Evolutionary conservation across 1,140 invertebrate genomes (phyloP).

Genomic region (Cherax quadricarinatus): DNA sequence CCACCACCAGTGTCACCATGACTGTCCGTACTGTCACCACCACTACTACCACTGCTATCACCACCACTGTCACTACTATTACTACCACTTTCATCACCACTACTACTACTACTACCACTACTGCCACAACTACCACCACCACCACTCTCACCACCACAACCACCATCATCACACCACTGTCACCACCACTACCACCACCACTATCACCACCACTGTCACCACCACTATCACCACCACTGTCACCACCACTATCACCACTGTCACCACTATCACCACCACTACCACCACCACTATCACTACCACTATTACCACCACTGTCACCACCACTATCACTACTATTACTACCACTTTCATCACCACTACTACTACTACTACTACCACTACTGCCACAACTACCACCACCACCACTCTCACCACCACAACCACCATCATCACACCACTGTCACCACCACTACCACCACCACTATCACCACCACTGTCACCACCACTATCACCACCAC

Average conservation of each 20-base stretch:
- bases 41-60: not conserved
- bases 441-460: too few relatives aligned
- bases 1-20: not conserved
- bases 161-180: not conserved
- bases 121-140: not conserved
- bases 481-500: not conserved
- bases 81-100: not conserved
- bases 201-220: not conserved
- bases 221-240: not conserved
- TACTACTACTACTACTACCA: not conserved
- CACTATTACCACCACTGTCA: not conserved
- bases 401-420: too few relatives aligned
- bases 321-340: not conserved
- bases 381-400: not conserved
- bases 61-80: not conserved
- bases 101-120: not conserved
- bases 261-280: not conserved
- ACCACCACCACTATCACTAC: conserved; percentile 1
- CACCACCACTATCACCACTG: too few relatives aligned
- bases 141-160: not conserved
- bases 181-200: not conserved
- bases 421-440: too few relatives aligned
- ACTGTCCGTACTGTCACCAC: not conserved
- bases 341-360: not conserved
- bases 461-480: too few relatives aligned